Evolutionary conservation across 37 sponge, comb jelly and placozoan species (phyloP).

Genomic region (Mnemiopsis leidyi): DNA sequence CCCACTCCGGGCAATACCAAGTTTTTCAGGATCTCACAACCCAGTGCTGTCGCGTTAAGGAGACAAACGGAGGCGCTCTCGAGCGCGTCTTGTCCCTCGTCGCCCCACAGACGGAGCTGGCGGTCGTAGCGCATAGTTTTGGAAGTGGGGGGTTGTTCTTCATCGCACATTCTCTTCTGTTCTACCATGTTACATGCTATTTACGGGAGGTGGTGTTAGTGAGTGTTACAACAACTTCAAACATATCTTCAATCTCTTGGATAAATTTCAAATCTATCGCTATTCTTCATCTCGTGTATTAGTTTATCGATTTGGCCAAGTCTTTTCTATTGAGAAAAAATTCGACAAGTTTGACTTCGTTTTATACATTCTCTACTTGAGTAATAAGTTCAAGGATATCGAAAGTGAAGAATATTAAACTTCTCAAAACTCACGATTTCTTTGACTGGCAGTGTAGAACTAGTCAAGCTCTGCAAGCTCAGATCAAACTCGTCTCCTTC

Average conservation of each 20-base stretch:
- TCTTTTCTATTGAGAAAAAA: no score
- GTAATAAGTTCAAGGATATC: no score
- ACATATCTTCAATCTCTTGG: no score
- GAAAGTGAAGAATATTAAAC: no score
- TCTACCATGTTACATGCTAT: not conserved
- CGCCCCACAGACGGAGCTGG: constrained; percentile 97
- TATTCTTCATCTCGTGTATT: no score
- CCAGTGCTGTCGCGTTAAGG: constrained; percentile 87
- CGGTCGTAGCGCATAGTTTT: constrained; percentile 89
- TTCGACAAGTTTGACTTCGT: no score
- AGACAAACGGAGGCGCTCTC: constrained; percentile 88
- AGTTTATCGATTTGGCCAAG: no score
- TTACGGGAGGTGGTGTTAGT: no score
- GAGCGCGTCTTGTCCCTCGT: constrained; percentile 83
- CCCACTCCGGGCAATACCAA: constrained; percentile 85
- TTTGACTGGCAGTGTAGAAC: constrained; percentile 7
- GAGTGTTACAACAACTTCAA: no score
- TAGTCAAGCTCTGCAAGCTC: constrained; percentile 12
- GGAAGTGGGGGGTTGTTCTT: constrained; percentile 69
- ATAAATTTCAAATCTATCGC: no score
- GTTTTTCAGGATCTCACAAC: constrained; percentile 92
- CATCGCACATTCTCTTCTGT: constrained; percentile 61
- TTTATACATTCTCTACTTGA: no score
- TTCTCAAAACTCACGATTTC: constrained; percentile 40
- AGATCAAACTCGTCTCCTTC: constrained; percentile 33